Conservation (phyloP, 2,113 vertebrate genomes). For the Propithecus coquereli region DNA sequence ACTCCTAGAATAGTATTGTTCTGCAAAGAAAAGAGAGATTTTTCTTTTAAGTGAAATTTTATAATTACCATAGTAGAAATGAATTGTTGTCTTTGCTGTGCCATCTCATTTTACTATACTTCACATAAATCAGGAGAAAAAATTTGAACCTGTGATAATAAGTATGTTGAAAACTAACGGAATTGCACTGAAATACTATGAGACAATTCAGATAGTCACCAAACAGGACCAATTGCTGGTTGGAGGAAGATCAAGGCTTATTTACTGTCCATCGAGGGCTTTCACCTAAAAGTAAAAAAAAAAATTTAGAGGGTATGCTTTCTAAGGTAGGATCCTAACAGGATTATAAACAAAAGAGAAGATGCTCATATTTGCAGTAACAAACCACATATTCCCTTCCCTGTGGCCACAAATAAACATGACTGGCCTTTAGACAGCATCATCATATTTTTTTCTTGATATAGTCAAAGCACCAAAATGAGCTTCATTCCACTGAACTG, state of each 20-base stretch:
- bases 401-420: neutral
- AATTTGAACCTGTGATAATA: slow-evolving; percentile 52
- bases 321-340: slow-evolving; percentile 62
- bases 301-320: slow-evolving; percentile 60
- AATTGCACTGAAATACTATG: slow-evolving; percentile 66
- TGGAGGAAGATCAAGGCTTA: slow-evolving; percentile 77
- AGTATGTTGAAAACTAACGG: slow-evolving; percentile 73
- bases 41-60: slow-evolving; percentile 36
- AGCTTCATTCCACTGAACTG: neutral
- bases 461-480: neutral
- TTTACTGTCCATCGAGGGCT: slow-evolving; percentile 75
- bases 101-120: slow-evolving; percentile 31
- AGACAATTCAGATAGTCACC: slow-evolving; percentile 78
- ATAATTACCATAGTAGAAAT: neutral
- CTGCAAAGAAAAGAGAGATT: neutral
- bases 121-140: slow-evolving; percentile 39
- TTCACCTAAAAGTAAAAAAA: slow-evolving; percentile 74
- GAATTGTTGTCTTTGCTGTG: slow-evolving; percentile 62
- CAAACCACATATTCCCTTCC: slow-evolving; percentile 59
- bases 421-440: neutral
- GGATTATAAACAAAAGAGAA: slow-evolving; percentile 53
- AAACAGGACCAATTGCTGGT: slow-evolving; percentile 77
- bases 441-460: neutral
- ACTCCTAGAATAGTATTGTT: slow-evolving; percentile 21
- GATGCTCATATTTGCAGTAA: slow-evolving; percentile 60